Conservation (phyloP, 2,888 invertebrate species). For the Spialia ferax region DNA sequence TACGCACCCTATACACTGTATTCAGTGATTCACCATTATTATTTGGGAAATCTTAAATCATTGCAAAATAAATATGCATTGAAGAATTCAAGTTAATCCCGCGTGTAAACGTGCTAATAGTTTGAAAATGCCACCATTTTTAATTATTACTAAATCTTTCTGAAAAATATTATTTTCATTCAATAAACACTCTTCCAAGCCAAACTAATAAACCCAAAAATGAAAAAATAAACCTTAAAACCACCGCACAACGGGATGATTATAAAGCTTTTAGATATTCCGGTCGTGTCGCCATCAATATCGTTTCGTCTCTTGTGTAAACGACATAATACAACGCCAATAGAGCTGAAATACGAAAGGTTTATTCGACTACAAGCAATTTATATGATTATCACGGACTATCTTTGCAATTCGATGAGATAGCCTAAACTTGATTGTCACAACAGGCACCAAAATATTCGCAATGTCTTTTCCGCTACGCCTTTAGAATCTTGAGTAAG, state of each 20-base stretch:
- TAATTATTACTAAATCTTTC: too few relatives aligned
- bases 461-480: conserved; percentile 20
- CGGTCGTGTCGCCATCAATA: conserved; percentile 22
- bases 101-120: too few relatives aligned
- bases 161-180: too few relatives aligned
- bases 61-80: too few relatives aligned
- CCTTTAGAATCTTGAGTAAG: conserved; percentile 9
- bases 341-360: background rate
- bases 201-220: background rate
- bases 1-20: too few relatives aligned
- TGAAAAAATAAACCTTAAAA: background rate
- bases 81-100: too few relatives aligned
- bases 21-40: too few relatives aligned
- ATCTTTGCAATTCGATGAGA: conserved; percentile 13
- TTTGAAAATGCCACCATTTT: too few relatives aligned
- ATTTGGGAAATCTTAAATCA: too few relatives aligned
- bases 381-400: conserved; percentile 28
- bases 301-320: conserved; percentile 23
- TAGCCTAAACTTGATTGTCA: conserved; percentile 26
- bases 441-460: conserved; percentile 16
- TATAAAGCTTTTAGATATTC: conserved; percentile 15
- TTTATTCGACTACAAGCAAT: conserved; percentile 21
- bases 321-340: conserved; percentile 12
- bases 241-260: background rate
- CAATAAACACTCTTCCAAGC: background rate